phyloP scores from a whole-genome alignment of 2,797 vertebrate species.

The Rhynchonycteris naso region DNA sequence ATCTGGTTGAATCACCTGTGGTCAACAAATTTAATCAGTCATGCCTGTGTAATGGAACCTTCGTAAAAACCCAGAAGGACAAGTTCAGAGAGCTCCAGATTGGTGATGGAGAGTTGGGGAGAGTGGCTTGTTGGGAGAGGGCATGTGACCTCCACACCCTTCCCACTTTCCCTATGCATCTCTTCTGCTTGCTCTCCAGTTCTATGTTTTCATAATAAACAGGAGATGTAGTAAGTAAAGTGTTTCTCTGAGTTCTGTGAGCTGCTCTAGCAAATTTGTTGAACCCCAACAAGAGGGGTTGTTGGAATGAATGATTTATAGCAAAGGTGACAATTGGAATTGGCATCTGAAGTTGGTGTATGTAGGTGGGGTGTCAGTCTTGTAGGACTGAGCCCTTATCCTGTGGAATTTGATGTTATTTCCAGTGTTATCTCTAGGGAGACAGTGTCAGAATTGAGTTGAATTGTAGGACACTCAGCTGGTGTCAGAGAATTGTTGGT shows the following conservation, averaged over 20 bases:
- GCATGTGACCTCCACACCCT: background rate
- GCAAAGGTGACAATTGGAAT: background rate
- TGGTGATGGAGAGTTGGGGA: background rate
- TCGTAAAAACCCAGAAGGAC: background rate
- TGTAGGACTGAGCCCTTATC: background rate
- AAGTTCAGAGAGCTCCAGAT: background rate
- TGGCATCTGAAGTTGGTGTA: background rate
- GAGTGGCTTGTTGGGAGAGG: background rate
- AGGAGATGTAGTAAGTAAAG: background rate
- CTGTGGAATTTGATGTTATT: background rate
- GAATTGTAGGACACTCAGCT: background rate
- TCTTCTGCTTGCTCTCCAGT: background rate
- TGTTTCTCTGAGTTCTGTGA: constrained; percentile 6
- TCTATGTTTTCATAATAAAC: background rate
- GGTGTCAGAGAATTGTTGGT: background rate
- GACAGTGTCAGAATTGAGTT: background rate
- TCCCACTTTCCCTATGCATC: background rate
- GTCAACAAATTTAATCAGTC: background rate
- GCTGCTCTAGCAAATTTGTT: background rate
- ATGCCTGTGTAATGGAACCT: background rate
- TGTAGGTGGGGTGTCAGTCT: background rate
- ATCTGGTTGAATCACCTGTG: background rate
- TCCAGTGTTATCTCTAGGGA: background rate
- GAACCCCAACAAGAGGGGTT: background rate
- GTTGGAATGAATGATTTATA: background rate